Evolutionary conservation across 2,113 vertebrate species (phyloP), one percentile per base, ranked within the genome.

Genomic region (Corvus cornix): DNA sequence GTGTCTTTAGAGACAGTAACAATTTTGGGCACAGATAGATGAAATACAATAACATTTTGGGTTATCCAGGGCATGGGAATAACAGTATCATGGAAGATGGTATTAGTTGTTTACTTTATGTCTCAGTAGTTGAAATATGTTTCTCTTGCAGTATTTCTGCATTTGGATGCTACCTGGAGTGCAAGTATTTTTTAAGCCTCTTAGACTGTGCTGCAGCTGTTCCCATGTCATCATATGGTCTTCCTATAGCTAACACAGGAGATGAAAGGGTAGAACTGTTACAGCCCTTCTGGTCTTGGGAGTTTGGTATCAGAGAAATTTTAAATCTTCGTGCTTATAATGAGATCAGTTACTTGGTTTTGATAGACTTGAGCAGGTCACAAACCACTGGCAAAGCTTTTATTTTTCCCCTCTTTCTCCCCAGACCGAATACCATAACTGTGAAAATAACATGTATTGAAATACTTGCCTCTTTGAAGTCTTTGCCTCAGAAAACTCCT

Each of bases 141-240:
- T 84, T 68, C 24, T 84, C 10, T 58, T 33, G 31, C 17, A 24
- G 17, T 59, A 20, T 22, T 85, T 39, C 7, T 78, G 48, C 11
- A 22, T 70, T 90, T 85, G 33, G 19, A 24, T 84, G n/a, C 35
- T 59, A 28, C 10, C 7, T 11, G 7, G 22, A 51, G 5, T 24
- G 26, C 39, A 55, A 11, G 13, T 82, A 19, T 58, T n/a, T 85
- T 46, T 51, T 66, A 58, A 78, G 26, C 4, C 10, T 88, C 8
- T 7, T 75, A 37, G 37, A 22, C 21, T 59, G 7, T 20, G 60
- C 35, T 79, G 28, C 18, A 20, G 6, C 11, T 68, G 22, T 37
- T 91, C 2, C 2, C 1, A 5, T 46, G 16, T 41, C 19, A 6
- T 21, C 8, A 3, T 15, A 6, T 0, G 4, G 14, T 56, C 86